Evolutionary conservation across 2,888 invertebrate genomes (phyloP).

Genomic region (Eupelmus urozonus): DNA sequence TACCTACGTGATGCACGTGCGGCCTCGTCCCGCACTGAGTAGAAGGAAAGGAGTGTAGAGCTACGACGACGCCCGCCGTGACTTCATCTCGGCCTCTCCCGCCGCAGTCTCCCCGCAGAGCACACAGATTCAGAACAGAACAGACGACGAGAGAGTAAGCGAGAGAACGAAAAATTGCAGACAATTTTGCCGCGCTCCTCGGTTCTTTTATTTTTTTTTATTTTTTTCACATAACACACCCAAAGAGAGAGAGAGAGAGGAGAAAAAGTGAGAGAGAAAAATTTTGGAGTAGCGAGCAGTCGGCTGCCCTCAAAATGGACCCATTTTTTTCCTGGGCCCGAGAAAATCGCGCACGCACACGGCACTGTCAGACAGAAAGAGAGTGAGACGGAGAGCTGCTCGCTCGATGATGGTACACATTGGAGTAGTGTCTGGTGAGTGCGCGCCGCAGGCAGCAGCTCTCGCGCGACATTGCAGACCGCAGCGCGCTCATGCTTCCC

Average conservation of each 20-base stretch:
- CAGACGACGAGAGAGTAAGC: background rate
- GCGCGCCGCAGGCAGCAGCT: background rate
- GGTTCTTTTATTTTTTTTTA: too few relatives aligned
- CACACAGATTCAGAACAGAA: slow-evolving; percentile 25
- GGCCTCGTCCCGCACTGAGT: background rate
- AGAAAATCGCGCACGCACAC: background rate
- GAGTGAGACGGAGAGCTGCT: background rate
- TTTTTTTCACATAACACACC: too few relatives aligned
- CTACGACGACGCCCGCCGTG: slow-evolving; percentile 44
- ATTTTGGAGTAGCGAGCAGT: too few relatives aligned
- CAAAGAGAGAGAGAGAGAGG: background rate
- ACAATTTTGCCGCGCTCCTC: too few relatives aligned
- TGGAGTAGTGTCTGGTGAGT: slow-evolving; percentile 24
- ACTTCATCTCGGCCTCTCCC: slow-evolving; percentile 37
- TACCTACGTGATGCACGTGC: slow-evolving; percentile 38
- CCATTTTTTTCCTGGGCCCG: too few relatives aligned
- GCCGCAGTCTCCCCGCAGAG: slow-evolving; percentile 37
- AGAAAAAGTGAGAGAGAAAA: too few relatives aligned
- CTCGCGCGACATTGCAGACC: slow-evolving; percentile 36
- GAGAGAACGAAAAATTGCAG: slow-evolving; percentile 4
- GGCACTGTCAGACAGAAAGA: background rate
- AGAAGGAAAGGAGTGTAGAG: too few relatives aligned
- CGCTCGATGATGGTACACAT: slow-evolving; percentile 27
- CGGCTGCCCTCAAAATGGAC: too few relatives aligned
- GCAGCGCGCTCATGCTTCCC: slow-evolving; percentile 50